Conservation (phyloP, 2,888 invertebrate species). For the Andrena bicolor region DNA sequence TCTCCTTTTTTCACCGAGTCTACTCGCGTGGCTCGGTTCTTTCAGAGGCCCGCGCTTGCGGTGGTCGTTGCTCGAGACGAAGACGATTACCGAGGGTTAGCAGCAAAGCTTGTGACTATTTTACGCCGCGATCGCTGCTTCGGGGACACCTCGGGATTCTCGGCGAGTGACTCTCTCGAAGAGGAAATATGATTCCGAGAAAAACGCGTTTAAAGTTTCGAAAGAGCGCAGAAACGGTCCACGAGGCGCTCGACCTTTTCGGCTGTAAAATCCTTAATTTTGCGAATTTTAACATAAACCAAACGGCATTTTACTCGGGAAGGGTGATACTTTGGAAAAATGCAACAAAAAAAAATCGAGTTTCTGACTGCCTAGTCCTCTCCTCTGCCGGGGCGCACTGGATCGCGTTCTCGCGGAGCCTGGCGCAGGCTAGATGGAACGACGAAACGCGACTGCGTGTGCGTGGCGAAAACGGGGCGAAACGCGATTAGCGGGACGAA, state of each 20-base stretch:
- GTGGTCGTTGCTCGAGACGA: not conserved
- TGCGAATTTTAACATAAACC: too few species aligned
- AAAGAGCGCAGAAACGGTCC: too few species aligned
- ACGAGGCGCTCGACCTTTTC: too few species aligned
- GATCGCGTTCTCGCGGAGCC: not conserved
- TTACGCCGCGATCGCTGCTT: not conserved
- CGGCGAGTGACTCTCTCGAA: too few species aligned
- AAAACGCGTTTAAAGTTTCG: too few species aligned
- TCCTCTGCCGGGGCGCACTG: too few species aligned
- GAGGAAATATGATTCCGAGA: too few species aligned
- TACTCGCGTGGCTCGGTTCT: slow-evolving; percentile 36
- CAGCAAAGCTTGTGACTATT: slow-evolving; percentile 36
- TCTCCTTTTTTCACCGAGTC: slow-evolving; percentile 39
- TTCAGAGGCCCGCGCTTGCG: slow-evolving; percentile 1
- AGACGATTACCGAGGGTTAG: slow-evolving; percentile 39
- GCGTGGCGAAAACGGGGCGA: not conserved
- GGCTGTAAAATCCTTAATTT: too few species aligned
- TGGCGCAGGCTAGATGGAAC: not conserved
- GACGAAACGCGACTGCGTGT: not conserved
- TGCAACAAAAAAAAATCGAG: too few species aligned
- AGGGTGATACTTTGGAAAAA: too few species aligned
- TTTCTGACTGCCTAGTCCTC: too few species aligned
- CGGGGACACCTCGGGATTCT: not conserved
- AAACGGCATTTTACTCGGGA: too few species aligned
- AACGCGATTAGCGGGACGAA: slow-evolving; percentile 9